Percentiles rank a stretch among this genome's conserved stretches.
phyloP scores from a whole-genome alignment of 2,888 invertebrate species.

The Hymenopus coronatus region DNA sequence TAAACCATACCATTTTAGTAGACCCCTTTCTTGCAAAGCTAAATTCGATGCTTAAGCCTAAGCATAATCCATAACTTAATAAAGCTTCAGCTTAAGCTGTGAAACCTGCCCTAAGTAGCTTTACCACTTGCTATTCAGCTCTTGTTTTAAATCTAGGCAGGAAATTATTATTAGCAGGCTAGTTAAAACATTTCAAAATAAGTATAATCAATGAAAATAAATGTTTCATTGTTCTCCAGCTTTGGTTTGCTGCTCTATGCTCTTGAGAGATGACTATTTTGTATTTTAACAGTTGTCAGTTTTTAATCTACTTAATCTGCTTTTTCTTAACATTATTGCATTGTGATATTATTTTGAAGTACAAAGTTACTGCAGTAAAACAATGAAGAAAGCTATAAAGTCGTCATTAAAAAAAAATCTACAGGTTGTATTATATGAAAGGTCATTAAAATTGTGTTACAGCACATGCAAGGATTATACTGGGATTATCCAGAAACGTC shows the following conservation, averaged over 20 bases:
- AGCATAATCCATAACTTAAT: too few relatives aligned
- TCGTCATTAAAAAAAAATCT: background rate
- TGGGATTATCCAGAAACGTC: too few relatives aligned
- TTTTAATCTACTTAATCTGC: background rate
- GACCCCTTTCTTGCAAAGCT: too few relatives aligned
- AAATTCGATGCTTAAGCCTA: too few relatives aligned
- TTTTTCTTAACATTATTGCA: background rate
- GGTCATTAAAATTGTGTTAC: too few relatives aligned
- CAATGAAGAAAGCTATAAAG: background rate
- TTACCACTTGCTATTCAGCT: background rate
- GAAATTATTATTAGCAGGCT: background rate
- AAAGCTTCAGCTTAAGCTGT: too few relatives aligned
- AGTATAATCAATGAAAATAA: background rate
- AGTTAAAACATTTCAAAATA: background rate
- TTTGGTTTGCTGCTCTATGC: background rate
- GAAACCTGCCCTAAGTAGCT: too few relatives aligned
- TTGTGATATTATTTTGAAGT: background rate
- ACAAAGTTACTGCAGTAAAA: background rate
- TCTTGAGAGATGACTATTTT: background rate
- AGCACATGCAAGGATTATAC: too few relatives aligned
- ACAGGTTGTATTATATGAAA: background rate
- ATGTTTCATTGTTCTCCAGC: background rate
- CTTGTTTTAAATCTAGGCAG: background rate
- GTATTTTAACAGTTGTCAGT: background rate
- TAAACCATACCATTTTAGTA: too few relatives aligned